Base-by-base conservation (phyloP, 2,888 invertebrate species). In the Pseudococcus longispinus region DNA sequence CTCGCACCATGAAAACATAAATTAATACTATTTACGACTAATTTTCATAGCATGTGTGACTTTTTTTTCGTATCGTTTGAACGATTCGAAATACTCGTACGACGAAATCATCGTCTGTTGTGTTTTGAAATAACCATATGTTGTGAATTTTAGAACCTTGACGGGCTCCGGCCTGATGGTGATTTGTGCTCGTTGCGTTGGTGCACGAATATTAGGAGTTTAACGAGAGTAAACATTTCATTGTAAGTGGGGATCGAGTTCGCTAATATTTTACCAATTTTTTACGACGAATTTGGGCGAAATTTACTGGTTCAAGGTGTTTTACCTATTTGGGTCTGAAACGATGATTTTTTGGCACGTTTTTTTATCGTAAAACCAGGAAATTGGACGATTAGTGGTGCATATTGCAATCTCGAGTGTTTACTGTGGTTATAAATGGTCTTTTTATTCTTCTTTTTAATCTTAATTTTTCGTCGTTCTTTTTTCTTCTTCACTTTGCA, bases 101-200 rank as follows among this genome's bases (percentile, higher is more conserved):
- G 23, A 23, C 60, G 60, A 60, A 60, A 60, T 60, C 60, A 60
- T 60, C 60, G 60, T 60, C 60, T 60, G 60, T 60, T 60, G 23
- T 60, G 70, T 70, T 26, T 70, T 29, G 70, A 29, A 70, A 70
- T 29, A 29, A 29, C 29, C 70, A 70, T 29, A 70, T 70, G 70
- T 70, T 70, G n/a, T 29, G 70, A 70, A 70, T 70, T 70, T 70
- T 70, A 26, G 29, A 70, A 70, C 70, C 70, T 70, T 70, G 70
- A 70, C 70, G 29, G 6, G 18, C 70, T 70, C 70, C 29, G 29
- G 60, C 60, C 15, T 60, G 60, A 20, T 60, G 60, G 60, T 70
- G 29, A 32, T 65, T 65, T 29, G 70, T 70, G 18, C 18, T 70
- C 70, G 70, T 70, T 70, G 70, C 70, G 70, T 70, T 70, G 70